phyloP scores from a whole-genome alignment of 1,140 invertebrate species.

The Grapholita molesta region DNA sequence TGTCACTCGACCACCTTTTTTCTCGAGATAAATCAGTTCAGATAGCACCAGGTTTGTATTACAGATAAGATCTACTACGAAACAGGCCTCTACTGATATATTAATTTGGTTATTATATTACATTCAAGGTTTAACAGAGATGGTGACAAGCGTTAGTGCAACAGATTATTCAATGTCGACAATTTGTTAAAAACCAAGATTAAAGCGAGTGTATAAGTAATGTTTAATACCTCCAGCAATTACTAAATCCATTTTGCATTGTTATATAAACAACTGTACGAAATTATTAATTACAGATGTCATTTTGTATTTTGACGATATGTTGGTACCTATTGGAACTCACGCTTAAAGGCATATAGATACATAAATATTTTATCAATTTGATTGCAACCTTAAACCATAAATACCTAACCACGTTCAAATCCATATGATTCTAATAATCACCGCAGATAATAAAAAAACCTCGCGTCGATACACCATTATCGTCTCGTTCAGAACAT shows the following conservation, averaged over 20 bases:
- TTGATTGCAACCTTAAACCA: slow-evolving; percentile 8
- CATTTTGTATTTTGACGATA: too few species aligned
- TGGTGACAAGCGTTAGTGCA: not conserved
- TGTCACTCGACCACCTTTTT: slow-evolving; percentile 35
- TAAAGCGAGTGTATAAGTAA: too few species aligned
- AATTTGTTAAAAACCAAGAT: not conserved
- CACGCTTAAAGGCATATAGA: too few species aligned
- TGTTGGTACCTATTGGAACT: too few species aligned
- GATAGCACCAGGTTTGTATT: slow-evolving; percentile 41
- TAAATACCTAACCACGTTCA: slow-evolving; percentile 35
- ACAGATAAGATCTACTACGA: slow-evolving; percentile 47
- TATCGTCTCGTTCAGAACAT: slow-evolving; percentile 64
- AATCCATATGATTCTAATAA: slow-evolving; percentile 47
- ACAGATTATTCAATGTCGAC: not conserved
- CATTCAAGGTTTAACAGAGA: not conserved
- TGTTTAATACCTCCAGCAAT: too few species aligned
- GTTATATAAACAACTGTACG: too few species aligned
- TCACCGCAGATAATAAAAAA: slow-evolving; percentile 56
- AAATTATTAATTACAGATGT: too few species aligned
- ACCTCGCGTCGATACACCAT: slow-evolving; percentile 43
- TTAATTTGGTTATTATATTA: slow-evolving; percentile 17
- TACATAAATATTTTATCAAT: too few species aligned
- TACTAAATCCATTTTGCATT: too few species aligned
- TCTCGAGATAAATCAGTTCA: slow-evolving; percentile 51
- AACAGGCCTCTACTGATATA: slow-evolving; percentile 45